Evolutionary conservation across 2,797 vertebrate species (phyloP), one percentile per base, ranked within the genome.

Genomic region (Paratrypauchen microcephalus): DNA sequence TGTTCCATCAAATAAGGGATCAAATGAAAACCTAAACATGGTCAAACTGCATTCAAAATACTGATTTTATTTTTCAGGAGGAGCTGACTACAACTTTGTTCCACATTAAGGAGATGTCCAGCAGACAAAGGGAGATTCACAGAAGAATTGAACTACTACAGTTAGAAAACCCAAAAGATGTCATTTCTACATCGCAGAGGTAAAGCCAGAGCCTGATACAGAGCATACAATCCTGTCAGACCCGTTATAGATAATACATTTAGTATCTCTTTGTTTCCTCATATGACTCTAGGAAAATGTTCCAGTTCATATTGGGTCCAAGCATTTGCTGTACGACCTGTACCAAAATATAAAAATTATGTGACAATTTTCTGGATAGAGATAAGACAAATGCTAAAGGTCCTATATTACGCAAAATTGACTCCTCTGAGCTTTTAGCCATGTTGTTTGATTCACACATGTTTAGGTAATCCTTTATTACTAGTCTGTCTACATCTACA

Each of bases 41-140:
- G 15, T 45, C 41, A 45, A 45, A 45, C 41, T 45, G 41, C 41
- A 13, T 45, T 45, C 41, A 45, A 13, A 45, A 3, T 45, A 15
- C 12, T 45, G 41, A 15, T 45, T 45, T 13, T 15, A 45, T 32
- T 74, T 32, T 74, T 36, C 78, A 99, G 97, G 97, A 98, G 89
- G 96, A 98, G 82, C 90, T 98, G 82, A 95, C 92, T 4, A 93
- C 93, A 72, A 94, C 94, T 0, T 90, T 97, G 89, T 92, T 93
- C 65, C 96, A 97, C 92, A 95, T 98, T 65, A 95, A 94, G 78
- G 95, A 97, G 56, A 93, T 98, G 41, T 95, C 94, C 68, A 88
- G 92, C 87, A 95, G 94, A 82, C 96, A 97, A 83, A 95, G 92
- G 78, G 96, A 98, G 66, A 93, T 95, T 78, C 95, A 96, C 87